Conservation (phyloP, 64 coral and sea anemone genomes). For the Montipora sp. region DNA sequence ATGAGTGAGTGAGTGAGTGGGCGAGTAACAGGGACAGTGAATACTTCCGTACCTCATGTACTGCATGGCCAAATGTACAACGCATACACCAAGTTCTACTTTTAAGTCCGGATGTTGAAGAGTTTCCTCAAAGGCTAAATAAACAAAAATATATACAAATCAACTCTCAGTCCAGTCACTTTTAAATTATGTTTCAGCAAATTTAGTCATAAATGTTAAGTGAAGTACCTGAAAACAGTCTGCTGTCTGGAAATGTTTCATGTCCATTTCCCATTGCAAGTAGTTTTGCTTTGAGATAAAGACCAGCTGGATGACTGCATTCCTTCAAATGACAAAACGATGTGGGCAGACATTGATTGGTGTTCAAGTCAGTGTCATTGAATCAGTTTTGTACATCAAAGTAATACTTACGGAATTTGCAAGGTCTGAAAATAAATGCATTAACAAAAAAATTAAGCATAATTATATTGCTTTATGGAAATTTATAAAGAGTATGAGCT, state of each 20-base stretch:
- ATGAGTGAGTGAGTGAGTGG: not conserved
- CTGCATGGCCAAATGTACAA: slow-evolving; percentile 70
- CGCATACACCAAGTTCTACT: slow-evolving; percentile 80
- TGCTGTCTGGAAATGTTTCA: slow-evolving; percentile 49
- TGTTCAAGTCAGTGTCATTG: not conserved
- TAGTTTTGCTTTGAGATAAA: slow-evolving; percentile 92
- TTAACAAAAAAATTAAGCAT: not conserved
- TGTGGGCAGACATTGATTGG: not conserved
- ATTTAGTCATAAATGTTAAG: not conserved
- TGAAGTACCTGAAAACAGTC: slow-evolving; percentile 77
- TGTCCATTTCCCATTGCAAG: slow-evolving; percentile 64
- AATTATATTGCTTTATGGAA: not conserved
- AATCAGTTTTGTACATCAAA: not conserved
- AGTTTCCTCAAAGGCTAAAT: slow-evolving; percentile 83
- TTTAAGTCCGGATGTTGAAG: slow-evolving; percentile 88
- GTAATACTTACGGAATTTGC: slow-evolving; percentile 95
- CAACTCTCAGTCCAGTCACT: not conserved
- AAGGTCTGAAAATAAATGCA: slow-evolving; percentile 71
- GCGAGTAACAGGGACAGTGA: too few relatives aligned
- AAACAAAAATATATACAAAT: not conserved
- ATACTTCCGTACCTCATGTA: slow-evolving; percentile 66
- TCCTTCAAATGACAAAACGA: slow-evolving; percentile 45
- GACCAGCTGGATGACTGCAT: slow-evolving; percentile 84
- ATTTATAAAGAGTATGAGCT: too few relatives aligned
- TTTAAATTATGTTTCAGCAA: not conserved